A percentile compares a stretch with the other conserved stretches of the same genome.
Conservation (phyloP, 2,888 invertebrate species). For the Oligia fasciuncula region DNA sequence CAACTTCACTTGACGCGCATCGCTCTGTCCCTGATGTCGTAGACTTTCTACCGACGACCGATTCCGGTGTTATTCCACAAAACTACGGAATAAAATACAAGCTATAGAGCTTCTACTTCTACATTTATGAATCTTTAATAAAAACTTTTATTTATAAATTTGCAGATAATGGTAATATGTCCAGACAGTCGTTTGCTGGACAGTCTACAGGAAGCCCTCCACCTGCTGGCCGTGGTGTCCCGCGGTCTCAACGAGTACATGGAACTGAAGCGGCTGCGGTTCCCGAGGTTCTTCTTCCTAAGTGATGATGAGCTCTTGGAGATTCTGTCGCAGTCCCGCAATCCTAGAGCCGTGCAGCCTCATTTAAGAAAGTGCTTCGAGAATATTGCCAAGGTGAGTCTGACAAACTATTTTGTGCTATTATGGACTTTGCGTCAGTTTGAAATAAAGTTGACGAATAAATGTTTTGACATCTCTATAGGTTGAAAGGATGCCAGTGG, state of each 20-base stretch:
- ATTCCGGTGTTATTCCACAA: not conserved
- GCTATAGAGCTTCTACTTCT: not conserved
- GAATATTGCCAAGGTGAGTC: constrained; percentile 87
- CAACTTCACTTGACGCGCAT: not conserved
- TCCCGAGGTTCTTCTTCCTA: constrained; percentile 94
- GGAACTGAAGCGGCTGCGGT: constrained; percentile 93
- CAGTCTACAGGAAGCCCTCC: constrained; percentile 92
- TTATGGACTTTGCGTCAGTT: not conserved
- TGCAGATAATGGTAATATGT: constrained; percentile 91
- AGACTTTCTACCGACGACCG: not conserved
- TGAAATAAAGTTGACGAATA: not conserved
- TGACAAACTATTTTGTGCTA: not conserved
- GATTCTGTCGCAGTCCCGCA: constrained; percentile 94
- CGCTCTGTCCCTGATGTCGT: no score
- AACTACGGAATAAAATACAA: not conserved
- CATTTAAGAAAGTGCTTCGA: constrained; percentile 96
- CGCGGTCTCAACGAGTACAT: constrained; percentile 94
- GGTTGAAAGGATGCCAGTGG: not conserved
- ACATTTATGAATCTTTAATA: no score
- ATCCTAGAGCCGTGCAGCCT: constrained; percentile 94
- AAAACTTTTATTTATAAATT: constrained; percentile 13
- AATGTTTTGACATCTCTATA: not conserved
- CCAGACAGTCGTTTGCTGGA: constrained; percentile 92
- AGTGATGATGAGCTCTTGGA: constrained; percentile 95
- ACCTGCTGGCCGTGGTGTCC: constrained; percentile 92